Conservation (phyloP, 2,797 vertebrate genomes). For the Oreonectes daqikongensis region DNA sequence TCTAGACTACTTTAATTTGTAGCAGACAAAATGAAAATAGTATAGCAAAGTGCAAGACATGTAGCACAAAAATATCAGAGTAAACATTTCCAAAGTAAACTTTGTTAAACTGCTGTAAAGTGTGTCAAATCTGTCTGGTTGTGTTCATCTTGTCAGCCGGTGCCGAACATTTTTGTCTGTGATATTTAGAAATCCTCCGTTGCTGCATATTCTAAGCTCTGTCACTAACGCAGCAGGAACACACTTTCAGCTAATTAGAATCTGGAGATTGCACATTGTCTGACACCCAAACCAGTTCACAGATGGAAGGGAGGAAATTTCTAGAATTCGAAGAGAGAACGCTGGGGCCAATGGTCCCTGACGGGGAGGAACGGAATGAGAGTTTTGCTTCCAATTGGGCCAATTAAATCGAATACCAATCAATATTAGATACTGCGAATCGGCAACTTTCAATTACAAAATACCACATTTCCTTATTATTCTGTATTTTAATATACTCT, state of each 20-base stretch:
- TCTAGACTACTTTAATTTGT: not conserved
- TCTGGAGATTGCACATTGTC: constrained; percentile 52
- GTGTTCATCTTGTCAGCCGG: constrained; percentile 17
- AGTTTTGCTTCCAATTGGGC: constrained; percentile 2
- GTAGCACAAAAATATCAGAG: not conserved
- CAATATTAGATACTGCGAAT: not conserved
- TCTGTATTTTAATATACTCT: constrained; percentile 2
- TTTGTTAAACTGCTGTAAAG: not conserved
- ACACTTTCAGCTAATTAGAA: constrained; percentile 57
- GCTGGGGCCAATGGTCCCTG: constrained; percentile 37
- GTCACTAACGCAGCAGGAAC: constrained; percentile 49
- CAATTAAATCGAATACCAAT: not conserved
- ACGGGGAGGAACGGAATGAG: constrained; percentile 29
- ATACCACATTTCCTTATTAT: not conserved
- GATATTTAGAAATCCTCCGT: constrained; percentile 34
- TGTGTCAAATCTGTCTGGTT: not conserved
- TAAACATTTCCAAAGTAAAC: constrained; percentile 18
- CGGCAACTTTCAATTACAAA: not conserved
- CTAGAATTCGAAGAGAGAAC: constrained; percentile 37
- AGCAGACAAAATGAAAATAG: not conserved
- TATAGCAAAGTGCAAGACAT: not conserved
- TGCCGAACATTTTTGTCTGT: constrained; percentile 26
- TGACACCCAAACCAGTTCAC: constrained; percentile 52
- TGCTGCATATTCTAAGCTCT: constrained; percentile 52
- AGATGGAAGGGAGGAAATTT: constrained; percentile 51